Percentiles rank a stretch among this genome's conserved stretches.
Evolutionary conservation across 2,888 invertebrate species (phyloP).

Genomic region (Agrotis ipsilon): DNA sequence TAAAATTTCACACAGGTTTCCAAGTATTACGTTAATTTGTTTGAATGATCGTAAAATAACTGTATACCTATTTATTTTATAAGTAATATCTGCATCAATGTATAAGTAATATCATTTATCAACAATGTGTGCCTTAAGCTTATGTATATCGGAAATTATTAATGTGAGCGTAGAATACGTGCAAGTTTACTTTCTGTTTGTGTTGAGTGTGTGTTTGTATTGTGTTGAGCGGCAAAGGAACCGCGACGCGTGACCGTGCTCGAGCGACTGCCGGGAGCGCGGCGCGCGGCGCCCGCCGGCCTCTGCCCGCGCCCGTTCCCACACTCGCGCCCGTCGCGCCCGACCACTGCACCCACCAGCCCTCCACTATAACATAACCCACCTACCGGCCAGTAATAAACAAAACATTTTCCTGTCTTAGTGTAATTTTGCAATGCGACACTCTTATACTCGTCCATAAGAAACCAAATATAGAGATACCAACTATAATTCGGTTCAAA

Average conservation of each 20-base stretch:
- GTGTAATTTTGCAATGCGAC: not conserved
- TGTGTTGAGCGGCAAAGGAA: constrained; percentile 41
- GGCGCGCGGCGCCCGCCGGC: constrained; percentile 23
- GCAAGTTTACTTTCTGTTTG: constrained; percentile 54
- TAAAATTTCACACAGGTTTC: constrained; percentile 28
- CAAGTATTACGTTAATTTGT: constrained; percentile 40
- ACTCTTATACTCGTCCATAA: constrained; percentile 2
- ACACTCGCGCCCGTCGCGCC: constrained; percentile 33
- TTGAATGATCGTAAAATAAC: constrained; percentile 21
- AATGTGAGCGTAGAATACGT: constrained; percentile 39
- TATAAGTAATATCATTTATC: not conserved
- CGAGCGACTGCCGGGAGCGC: constrained; percentile 57
- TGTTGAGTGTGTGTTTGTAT: constrained; percentile 34
- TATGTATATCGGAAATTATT: constrained; percentile 33
- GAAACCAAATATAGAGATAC: not conserved
- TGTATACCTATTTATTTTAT: constrained; percentile 11
- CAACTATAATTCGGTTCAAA: not conserved
- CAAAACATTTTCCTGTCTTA: constrained; percentile 30
- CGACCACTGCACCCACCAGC: constrained; percentile 39
- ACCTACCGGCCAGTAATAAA: constrained; percentile 37
- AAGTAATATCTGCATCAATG: not conserved
- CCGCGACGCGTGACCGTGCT: constrained; percentile 60
- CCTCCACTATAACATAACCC: constrained; percentile 33
- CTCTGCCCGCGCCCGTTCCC: constrained; percentile 30
- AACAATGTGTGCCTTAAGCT: constrained; percentile 13